Conservation (phyloP, 2,888 invertebrate genomes). For the Folsomia manolachei region DNA sequence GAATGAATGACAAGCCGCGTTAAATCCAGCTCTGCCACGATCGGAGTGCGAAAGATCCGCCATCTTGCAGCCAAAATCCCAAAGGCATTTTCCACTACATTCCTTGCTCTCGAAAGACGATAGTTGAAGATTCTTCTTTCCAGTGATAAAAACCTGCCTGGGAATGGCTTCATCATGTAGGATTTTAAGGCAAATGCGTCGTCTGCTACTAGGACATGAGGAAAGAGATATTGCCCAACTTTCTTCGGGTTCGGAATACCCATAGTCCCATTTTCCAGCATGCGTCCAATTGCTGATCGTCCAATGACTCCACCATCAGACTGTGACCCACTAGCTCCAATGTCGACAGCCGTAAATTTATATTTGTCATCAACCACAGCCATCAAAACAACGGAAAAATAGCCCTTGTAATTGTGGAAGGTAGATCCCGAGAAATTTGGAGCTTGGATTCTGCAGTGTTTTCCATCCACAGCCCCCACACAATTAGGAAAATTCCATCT, state of each 20-base stretch:
- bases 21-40: too few species aligned
- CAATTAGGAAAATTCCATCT: background rate
- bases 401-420: conserved; percentile 41
- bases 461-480: background rate
- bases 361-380: conserved; percentile 31
- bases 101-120: conserved; percentile 21
- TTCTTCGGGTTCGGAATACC: conserved; percentile 22
- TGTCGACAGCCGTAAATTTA: conserved; percentile 29
- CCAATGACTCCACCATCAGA: conserved; percentile 32
- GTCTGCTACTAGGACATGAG: conserved; percentile 20
- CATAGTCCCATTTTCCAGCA: conserved; percentile 3
- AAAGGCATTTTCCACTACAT: conserved; percentile 27
- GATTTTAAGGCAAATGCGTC: conserved; percentile 19
- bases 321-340: conserved; percentile 28
- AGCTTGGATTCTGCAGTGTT: background rate
- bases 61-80: conserved; percentile 42
- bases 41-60: conserved; percentile 37
- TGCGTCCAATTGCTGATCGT: conserved; percentile 12
- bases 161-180: conserved; percentile 17
- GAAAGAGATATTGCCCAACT: background rate
- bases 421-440: too few species aligned
- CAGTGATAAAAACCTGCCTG: background rate
- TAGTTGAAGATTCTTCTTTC: background rate
- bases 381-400: conserved; percentile 26
- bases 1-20: too few species aligned